A percentile compares a stretch with the other conserved stretches of the same genome.
Evolutionary conservation across 2,888 invertebrate genomes (phyloP).

Genomic region (Nemapogon koenigi): DNA sequence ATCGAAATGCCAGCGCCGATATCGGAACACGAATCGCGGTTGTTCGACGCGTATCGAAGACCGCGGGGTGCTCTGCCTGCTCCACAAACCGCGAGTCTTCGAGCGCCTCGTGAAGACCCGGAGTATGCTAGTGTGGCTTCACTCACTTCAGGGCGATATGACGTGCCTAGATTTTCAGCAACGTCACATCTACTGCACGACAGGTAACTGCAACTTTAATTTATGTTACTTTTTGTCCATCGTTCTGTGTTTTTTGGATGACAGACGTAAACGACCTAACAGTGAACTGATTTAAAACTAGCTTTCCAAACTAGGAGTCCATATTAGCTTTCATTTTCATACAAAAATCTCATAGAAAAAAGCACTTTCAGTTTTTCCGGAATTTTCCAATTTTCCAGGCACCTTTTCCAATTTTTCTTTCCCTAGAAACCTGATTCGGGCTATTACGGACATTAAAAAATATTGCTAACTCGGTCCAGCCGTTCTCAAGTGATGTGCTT

Average conservation of each 20-base stretch:
- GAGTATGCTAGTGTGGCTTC: constrained; percentile 55
- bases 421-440: no score
- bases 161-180: constrained; percentile 32
- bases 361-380: no score
- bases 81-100: constrained; percentile 32
- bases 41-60: constrained; percentile 56
- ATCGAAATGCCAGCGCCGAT: constrained; percentile 55
- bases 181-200: constrained; percentile 48
- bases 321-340: no score
- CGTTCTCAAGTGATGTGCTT: no score
- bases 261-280: no score
- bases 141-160: constrained; percentile 40
- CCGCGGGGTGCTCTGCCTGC: constrained; percentile 44
- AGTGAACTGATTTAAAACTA: no score
- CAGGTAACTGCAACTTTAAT: constrained; percentile 28
- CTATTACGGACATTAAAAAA: no score
- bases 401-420: no score
- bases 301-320: no score
- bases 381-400: no score
- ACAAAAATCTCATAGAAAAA: no score
- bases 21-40: constrained; percentile 55
- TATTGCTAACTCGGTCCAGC: no score
- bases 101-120: constrained; percentile 39
- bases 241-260: background rate
- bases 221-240: background rate